Base-by-base conservation (phyloP, 2,113 vertebrate genomes). In the Phoenicopterus ruber region DNA sequence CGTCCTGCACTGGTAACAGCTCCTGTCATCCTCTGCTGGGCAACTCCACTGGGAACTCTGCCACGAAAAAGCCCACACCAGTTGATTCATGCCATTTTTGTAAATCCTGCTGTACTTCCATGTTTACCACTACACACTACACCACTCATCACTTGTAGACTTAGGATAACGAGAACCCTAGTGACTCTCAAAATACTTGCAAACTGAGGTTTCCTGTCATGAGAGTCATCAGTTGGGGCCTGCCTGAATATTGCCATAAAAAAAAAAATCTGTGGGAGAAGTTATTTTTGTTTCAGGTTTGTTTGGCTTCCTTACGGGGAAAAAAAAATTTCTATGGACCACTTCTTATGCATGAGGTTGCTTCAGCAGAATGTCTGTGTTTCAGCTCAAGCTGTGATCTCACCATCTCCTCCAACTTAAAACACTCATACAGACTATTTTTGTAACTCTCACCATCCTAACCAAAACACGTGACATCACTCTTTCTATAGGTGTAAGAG, bases 391-490 rank as follows among this genome's bases (percentile, higher is more conserved):
- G 67, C 55, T 88, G 89, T 96, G 97, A 96, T 91, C 91, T 96
- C 96, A 93, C 69, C 91, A 94, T 32, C 78, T 93, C 73, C 82
- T 92, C 63, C 62, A 93, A 90, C 70, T 72, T 89, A 93, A 76
- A 96, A 81, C 89, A 88, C 59, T 65, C 74, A 61, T 14, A 58
- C 49, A 94, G 93, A 80, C 65, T 95, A 80, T 94, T 97, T 97
- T 86, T 90, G 63, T 93, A 96, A 86, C 71, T 77, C 91, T 87
- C 38, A 3, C 71, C 87, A 95, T 86, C 74, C 93, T 88, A 96
- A 97, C 74, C 84, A 97, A 97, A 97, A 97, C 71, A 97, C 16
- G 29, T 97, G 93, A 97, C 96, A 94, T 97, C 94, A 96, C 38
- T 72, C 66, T 46, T 89, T 76, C 91, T 95, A 74, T 88, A 95